Evolutionary conservation across 2,888 invertebrate species (phyloP), one percentile per base, ranked within the genome.

Genomic region (Trimorus sp.): DNA sequence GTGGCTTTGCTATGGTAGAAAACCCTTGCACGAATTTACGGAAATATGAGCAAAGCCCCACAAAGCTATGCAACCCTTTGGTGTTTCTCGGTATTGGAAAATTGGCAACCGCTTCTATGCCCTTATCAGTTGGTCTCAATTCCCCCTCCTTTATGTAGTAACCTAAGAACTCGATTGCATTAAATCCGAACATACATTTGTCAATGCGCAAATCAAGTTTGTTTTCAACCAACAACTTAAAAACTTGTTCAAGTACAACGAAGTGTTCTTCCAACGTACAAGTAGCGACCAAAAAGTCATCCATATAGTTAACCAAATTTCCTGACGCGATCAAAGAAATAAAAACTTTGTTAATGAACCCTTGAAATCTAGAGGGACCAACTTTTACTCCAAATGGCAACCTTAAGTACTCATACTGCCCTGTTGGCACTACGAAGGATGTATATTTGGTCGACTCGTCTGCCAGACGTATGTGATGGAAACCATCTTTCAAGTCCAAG

Each of bases 381-480:
- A 70, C 48, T 45, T 77, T 77, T 0, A 77, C 6, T 12, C 70
- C 70, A 54, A 77, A 77, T 7, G 77, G 77, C 48, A 70, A 36
- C 40, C 54, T 63, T 0, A 70, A 4, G 48, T 36, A 77, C 26
- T 26, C 42, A 12, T 15, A 76, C 37, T 77, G 77, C 5, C 77
- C 77, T 11, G 63, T 42, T 0, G 58, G 70, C 2, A 65, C 70
- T 15, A 53, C 51, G 14, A 77, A 77, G 0, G 77, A 26, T 7
- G 77, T 65, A 14, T 42, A 77, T 51, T 70, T 77, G 2, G 51
- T 8, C 14, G 65, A 77, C 7, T 77, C 58, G 4, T 70, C 36
- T 2, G 56, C 70, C 16, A 70, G 51, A 38, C 56, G 5, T 14
- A 77, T 15, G 9, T 77, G 77, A 14, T 62, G 40, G 69, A 70